Base-by-base conservation (phyloP, 2,113 vertebrate species). In the Serinus canaria region DNA sequence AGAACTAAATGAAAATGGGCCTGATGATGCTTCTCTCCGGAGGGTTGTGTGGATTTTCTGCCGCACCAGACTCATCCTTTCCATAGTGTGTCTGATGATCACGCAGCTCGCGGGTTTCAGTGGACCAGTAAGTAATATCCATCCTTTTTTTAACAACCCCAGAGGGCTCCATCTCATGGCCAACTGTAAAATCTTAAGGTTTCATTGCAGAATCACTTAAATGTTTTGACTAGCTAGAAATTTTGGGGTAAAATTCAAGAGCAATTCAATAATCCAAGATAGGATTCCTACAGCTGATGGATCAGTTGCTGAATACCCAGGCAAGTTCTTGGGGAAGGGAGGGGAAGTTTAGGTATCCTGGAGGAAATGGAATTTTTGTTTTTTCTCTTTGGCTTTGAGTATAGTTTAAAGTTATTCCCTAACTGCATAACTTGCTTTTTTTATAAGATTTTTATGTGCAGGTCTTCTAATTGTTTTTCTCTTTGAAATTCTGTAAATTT, bases 21-120 rank as follows among this genome's bases (percentile, higher is more conserved):
- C 97, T 1, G 95, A 98, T 13, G 97, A 97, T 47, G 98, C 99
- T 53, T 99, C 99, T 83, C 98, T 99, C 91, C 95, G 97, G 43
- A 97, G 95, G 59, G 98, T 98, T 78, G 98, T 98, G 70, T 99
- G 99, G 99, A 97, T 93, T 87, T 99, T 99, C 98, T 99, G 99
- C 89, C 98, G 98, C 80, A 98, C 98, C 76, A 98, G 99, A 86
- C 98, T 99, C 91, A 97, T 99, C 95, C 97, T 99, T 82, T 99
- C 99, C 98, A 99, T 99, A 96, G 97, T 98, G 97, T 99, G 98
- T 97, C 98, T 99, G 98, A 98, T 99, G 97, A 98, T 99, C 97
- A 99, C 99, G 4, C 99, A 99, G 97, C 98, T 99, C 15, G 99
- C 99, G 14, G 99, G 98, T 97, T 99, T 99, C 97, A 98, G 98